A percentile compares a stretch with the other conserved stretches of the same genome.
These are phyloP conservation scores for Myotis pilosus DNA, from an alignment of 2,797 vertebrate genomes.

Conservation along the genomic window DNA sequence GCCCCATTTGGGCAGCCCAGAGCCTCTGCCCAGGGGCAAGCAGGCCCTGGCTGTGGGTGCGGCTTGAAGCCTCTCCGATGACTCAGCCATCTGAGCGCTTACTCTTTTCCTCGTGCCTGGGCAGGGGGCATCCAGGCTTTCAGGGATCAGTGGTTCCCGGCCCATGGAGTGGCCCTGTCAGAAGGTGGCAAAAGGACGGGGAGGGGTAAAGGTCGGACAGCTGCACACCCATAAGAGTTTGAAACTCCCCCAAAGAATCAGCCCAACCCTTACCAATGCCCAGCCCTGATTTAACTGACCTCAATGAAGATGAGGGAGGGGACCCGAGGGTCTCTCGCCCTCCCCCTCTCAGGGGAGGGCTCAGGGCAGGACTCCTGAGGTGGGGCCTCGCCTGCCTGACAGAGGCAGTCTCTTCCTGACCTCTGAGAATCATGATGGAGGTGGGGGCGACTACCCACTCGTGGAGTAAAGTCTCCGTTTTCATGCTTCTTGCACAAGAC, in stretches of 20 bases:
- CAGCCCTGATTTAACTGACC: neutral
- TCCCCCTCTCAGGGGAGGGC: neutral
- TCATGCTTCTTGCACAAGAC: neutral
- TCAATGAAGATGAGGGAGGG: neutral
- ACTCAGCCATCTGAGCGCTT: neutral
- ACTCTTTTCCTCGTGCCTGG: neutral
- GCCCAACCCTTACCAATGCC: neutral
- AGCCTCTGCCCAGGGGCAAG: neutral
- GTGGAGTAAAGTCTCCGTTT: neutral
- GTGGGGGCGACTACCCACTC: fast-evolving
- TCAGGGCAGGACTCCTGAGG: neutral
- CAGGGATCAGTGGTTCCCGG: neutral
- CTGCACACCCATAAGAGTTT: neutral
- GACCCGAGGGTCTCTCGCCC: neutral
- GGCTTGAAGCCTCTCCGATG: neutral
- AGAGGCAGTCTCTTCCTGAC: neutral
- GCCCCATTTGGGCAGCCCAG: neutral
- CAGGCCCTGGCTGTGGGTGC: neutral
- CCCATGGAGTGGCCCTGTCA: neutral
- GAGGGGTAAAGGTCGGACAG: neutral
- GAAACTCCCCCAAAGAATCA: neutral
- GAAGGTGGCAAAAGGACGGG: neutral
- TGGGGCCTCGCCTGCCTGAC: neutral
- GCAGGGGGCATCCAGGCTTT: neutral
- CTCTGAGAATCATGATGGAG: neutral